These are phyloP conservation scores for Ectropis grisescens DNA, from an alignment of 1,140 invertebrate genomes.

Conservation along the genomic window DNA sequence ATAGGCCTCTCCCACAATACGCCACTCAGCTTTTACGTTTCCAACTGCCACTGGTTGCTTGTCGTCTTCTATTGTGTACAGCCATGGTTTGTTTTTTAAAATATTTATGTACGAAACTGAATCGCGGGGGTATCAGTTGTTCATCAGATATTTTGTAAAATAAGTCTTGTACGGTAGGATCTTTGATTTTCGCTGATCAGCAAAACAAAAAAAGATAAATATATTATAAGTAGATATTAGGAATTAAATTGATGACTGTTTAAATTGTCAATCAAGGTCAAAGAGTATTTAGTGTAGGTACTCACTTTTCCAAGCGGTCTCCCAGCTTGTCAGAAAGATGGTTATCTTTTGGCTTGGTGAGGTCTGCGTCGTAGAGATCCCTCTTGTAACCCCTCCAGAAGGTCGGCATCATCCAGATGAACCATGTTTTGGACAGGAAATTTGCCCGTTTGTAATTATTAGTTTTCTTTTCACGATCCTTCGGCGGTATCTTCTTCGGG, in stretches of 20 bases:
- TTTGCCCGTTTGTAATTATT: slow-evolving; percentile 57
- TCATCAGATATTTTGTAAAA: not conserved
- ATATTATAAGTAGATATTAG: no score
- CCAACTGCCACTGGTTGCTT: no score
- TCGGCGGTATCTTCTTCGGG: slow-evolving; percentile 52
- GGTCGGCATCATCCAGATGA: slow-evolving; percentile 75
- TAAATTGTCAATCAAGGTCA: no score
- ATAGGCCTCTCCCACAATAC: no score
- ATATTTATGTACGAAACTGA: not conserved
- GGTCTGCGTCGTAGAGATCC: slow-evolving; percentile 78
- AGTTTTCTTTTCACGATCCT: slow-evolving; percentile 54
- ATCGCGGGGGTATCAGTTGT: not conserved
- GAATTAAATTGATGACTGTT: no score
- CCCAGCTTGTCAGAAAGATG: slow-evolving; percentile 73
- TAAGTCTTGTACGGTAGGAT: not conserved
- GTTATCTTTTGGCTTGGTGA: slow-evolving; percentile 75
- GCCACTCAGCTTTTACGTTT: no score
- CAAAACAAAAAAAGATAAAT: not conserved
- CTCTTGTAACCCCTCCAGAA: slow-evolving; percentile 77
- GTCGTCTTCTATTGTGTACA: no score
- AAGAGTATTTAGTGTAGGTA: slow-evolving; percentile 9
- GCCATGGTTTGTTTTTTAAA: no score
- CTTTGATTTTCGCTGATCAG: not conserved
- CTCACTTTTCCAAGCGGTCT: slow-evolving; percentile 75
- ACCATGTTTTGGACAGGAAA: slow-evolving; percentile 54